phyloP scores from a whole-genome alignment of 2,888 invertebrate species.

The Melanotus villosus region DNA sequence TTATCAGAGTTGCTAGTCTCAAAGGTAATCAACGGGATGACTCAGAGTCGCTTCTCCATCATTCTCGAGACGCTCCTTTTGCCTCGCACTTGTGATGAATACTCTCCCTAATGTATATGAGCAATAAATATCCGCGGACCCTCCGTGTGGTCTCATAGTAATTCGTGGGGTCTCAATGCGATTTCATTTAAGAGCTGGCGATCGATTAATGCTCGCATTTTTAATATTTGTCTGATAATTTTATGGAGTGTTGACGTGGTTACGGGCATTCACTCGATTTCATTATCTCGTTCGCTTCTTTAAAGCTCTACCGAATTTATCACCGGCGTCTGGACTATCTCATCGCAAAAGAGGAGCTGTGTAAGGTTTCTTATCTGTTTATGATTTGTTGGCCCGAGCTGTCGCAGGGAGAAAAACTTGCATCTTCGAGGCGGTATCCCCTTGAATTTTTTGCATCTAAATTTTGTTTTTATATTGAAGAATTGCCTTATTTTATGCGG shows the following conservation, averaged over 20 bases:
- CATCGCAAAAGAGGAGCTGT: conserved; percentile 52
- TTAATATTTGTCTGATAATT: conserved; percentile 61
- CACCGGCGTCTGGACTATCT: conserved; percentile 55
- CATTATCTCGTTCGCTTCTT: conserved; percentile 55
- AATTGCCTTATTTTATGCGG: conserved; percentile 16
- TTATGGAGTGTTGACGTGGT: conserved; percentile 64
- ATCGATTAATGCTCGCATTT: conserved; percentile 65
- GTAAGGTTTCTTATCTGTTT: conserved; percentile 58
- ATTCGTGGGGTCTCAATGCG: conserved; percentile 49
- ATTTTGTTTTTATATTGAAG: conserved; percentile 32
- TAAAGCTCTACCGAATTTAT: conserved; percentile 53
- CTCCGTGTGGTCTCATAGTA: conserved; percentile 50
- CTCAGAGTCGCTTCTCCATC: conserved; percentile 41
- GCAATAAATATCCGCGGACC: conserved; percentile 62
- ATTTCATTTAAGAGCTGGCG: conserved; percentile 63
- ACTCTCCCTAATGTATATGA: conserved; percentile 65
- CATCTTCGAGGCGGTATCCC: conserved; percentile 36
- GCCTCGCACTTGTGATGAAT: conserved; percentile 61
- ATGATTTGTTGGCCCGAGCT: conserved; percentile 59
- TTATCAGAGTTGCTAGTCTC: conserved; percentile 30
- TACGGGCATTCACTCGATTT: conserved; percentile 57
- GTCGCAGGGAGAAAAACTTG: conserved; percentile 49
- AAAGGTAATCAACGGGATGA: conserved; percentile 45
- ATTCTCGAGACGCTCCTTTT: conserved; percentile 53
- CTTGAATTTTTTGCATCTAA: conserved; percentile 36